Evolutionary conservation across 2,888 invertebrate genomes (phyloP), one percentile per base, ranked within the genome.

Genomic region (Agrotis exclamationis): DNA sequence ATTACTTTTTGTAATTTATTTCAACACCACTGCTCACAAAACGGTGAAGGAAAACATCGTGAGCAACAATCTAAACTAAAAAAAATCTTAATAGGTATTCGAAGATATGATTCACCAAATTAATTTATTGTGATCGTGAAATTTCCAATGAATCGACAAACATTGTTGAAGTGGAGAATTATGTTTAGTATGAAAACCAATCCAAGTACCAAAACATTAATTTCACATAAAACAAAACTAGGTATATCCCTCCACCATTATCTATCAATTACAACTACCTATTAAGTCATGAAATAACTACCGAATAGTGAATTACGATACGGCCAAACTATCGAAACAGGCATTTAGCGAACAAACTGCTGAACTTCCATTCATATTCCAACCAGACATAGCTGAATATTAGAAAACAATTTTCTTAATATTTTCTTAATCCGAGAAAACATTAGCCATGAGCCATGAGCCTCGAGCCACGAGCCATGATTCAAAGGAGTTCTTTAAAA

Each of bases 351-450:
- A 62, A 70, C 67, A 74, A 74, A 71, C 64, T 33, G 39, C 48
- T 54, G 24, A 73, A 81, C 70, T 75, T 65, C 48, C 62, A 70
- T 74, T 51, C 53, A 70, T 70, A 74, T 79, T 72, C 47, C 60
- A 9, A 58, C 59, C 50, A 68, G 63, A 73, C 72, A 79, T 58
- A 63, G 45, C 65, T 73, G 76, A 69, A 67, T 83, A 81, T 81
- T 79, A 77, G 70, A 83, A 83, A 83, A 74, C 79, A 74, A 83
- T 85, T 83, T 79, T 76, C n/a, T n/a, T n/a, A n/a, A n/a, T n/a
- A n/a, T n/a, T n/a, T n/a, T n/a, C 75, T 71, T 71, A 76, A 83
- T 70, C 60, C 71, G 2, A 57, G 22, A 65, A 76, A 76, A 79
- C 76, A 81, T 85, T 85, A 81, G 69, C 57, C 33, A 44, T 53